Evolutionary conservation across 2,797 vertebrate species (phyloP), one percentile per base, ranked within the genome.

Genomic region (Limosa lapponica): DNA sequence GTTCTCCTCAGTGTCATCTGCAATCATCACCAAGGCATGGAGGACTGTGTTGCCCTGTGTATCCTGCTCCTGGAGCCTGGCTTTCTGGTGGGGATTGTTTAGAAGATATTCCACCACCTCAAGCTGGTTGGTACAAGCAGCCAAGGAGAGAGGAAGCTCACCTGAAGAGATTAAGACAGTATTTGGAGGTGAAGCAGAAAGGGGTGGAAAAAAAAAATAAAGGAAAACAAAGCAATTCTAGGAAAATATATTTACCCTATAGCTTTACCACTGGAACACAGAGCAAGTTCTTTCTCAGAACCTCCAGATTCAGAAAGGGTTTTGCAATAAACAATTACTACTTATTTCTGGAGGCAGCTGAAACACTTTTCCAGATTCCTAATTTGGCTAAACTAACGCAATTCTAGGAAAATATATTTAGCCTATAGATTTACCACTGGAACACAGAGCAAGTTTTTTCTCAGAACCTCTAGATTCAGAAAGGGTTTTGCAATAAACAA

Each of bases 101-200:
- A 99, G 84, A 22, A 99, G 98, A 62, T 99, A 99, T 43, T 98
- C 97, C 66, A 99, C 99, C 51, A 99, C 79, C 0, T 99, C 98
- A 7, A 97, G 97, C 94, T 99, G 99, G 97, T 99, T 99, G 95
- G 99, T 99, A 89, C 99, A 99, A 16, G 98, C 99, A 4, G 99
- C 99, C 97, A 99, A 97, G 32, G 99, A 99, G 49, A 99, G 98
- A 14, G 99, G 99, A 46, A 99, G 98, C 96, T 99, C 99, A 17
- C 99, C 99, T 99, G 73, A 14, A 81, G 73, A 64, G 16, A 71
- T 7, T 25, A 41, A 51, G 36, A 67, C 10, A 28, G 20, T 24
- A 16, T 82, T 81, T 69, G 44, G 49, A 58, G 10, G 8, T 3
- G 14, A 67, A 65, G 41, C 5, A 88, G 34, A 52, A 83, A 69